Evolutionary conservation across 1,140 invertebrate species (phyloP).

Genomic region (Zophobas atratus): DNA sequence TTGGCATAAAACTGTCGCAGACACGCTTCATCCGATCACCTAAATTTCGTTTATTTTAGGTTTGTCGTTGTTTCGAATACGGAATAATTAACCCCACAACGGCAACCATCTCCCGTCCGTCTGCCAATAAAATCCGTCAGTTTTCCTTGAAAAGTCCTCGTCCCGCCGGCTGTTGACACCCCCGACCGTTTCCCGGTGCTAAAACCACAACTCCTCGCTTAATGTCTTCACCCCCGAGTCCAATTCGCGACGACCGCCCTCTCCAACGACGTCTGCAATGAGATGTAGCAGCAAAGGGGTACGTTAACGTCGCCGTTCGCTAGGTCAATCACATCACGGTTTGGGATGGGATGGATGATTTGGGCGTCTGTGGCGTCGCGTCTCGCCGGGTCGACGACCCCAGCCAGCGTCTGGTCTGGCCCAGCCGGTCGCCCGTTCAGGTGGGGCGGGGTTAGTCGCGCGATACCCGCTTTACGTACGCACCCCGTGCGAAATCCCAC

Average conservation of each 20-base stretch:
- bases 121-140: too few species aligned
- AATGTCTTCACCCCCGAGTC: conserved; percentile 23
- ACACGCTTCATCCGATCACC: too few species aligned
- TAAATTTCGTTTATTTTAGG: too few species aligned
- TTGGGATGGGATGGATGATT: conserved; percentile 52
- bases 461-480: conserved; percentile 32
- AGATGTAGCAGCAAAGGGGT: conserved; percentile 25
- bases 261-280: background rate
- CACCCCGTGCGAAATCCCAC: conserved; percentile 30
- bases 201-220: conserved; percentile 13
- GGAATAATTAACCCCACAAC: too few species aligned
- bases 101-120: too few species aligned
- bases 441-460: conserved; percentile 45
- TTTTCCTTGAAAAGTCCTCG: too few species aligned
- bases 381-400: conserved; percentile 52
- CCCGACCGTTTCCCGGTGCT: too few species aligned
- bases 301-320: conserved; percentile 44
- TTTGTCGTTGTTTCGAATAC: too few species aligned
- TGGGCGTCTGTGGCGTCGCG: conserved; percentile 52
- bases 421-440: conserved; percentile 46
- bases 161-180: too few species aligned
- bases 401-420: conserved; percentile 54
- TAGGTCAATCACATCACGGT: conserved; percentile 54
- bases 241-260: conserved; percentile 2
- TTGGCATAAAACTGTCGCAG: too few species aligned